phyloP scores from a whole-genome alignment of 2,888 invertebrate genomes.

The Halocaridina rubra region DNA sequence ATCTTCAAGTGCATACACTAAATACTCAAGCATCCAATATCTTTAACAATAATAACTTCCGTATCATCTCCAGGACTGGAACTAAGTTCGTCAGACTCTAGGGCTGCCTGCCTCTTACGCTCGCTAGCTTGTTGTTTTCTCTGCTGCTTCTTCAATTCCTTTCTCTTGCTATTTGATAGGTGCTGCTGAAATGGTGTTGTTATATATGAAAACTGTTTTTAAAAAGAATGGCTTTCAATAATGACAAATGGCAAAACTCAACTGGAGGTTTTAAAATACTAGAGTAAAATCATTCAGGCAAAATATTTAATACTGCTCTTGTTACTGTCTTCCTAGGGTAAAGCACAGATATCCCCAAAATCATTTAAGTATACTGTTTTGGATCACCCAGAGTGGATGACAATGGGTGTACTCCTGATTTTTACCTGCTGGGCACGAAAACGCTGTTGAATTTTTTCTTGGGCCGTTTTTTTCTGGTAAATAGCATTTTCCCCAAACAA shows the following conservation, averaged over 20 bases:
- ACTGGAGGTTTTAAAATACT: too few species aligned
- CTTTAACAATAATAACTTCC: conserved; percentile 49
- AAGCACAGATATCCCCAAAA: too few species aligned
- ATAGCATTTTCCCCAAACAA: conserved; percentile 27
- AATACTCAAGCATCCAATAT: conserved; percentile 48
- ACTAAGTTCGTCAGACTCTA: conserved; percentile 15
- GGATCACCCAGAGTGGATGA: background rate
- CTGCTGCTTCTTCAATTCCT: conserved; percentile 66
- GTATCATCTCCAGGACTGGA: conserved; percentile 26
- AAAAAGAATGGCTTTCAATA: too few species aligned
- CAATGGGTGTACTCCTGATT: background rate
- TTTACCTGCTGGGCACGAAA: conserved; percentile 31
- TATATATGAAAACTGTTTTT: too few species aligned
- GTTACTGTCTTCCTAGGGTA: too few species aligned
- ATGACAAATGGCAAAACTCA: too few species aligned
- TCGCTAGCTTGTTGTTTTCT: conserved; percentile 65
- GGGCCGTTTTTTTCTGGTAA: conserved; percentile 35
- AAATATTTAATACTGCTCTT: too few species aligned
- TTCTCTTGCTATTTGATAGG: conserved; percentile 65
- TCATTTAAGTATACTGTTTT: too few species aligned
- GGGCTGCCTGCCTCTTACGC: conserved; percentile 63
- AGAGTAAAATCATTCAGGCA: too few species aligned
- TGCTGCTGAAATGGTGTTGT: conserved; percentile 62
- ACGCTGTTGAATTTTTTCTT: conserved; percentile 42
- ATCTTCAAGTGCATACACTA: conserved; percentile 4